phyloP scores from a whole-genome alignment of 2,797 vertebrate genomes.

The Linurgus olivaceus region DNA sequence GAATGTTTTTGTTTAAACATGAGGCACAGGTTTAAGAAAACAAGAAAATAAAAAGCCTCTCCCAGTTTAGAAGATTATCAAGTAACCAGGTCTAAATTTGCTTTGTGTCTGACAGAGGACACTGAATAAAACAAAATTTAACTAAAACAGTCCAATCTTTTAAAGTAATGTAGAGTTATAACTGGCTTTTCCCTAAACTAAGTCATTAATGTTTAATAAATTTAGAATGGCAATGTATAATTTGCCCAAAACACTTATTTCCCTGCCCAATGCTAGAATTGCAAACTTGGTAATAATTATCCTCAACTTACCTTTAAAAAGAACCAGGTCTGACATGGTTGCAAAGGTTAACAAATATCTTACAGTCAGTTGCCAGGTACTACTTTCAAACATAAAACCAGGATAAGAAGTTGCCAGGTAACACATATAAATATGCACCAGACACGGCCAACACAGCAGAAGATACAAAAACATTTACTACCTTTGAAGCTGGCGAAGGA shows the following conservation, averaged over 20 bases:
- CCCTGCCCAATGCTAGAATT: neutral
- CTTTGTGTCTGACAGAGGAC: neutral
- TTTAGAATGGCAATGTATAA: neutral
- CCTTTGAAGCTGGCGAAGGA: conserved; percentile 96
- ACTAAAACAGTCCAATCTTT: neutral
- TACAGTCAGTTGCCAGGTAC: neutral
- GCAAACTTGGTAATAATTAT: neutral
- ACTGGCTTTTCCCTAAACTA: neutral
- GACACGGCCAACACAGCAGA: neutral
- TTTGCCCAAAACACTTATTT: neutral
- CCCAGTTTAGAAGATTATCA: neutral
- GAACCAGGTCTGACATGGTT: neutral
- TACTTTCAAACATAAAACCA: neutral
- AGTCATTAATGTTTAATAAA: neutral
- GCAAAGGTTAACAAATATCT: neutral
- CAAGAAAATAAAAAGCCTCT: neutral
- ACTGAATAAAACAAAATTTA: neutral
- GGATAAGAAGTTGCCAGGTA: neutral
- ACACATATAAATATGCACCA: neutral
- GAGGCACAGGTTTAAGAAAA: neutral
- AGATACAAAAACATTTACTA: conserved; percentile 15
- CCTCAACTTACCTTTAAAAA: neutral
- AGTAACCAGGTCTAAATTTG: neutral
- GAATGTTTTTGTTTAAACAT: neutral
- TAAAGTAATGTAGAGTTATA: neutral